Conservation (phyloP, 1,140 invertebrate species). For the Sipha flava region DNA sequence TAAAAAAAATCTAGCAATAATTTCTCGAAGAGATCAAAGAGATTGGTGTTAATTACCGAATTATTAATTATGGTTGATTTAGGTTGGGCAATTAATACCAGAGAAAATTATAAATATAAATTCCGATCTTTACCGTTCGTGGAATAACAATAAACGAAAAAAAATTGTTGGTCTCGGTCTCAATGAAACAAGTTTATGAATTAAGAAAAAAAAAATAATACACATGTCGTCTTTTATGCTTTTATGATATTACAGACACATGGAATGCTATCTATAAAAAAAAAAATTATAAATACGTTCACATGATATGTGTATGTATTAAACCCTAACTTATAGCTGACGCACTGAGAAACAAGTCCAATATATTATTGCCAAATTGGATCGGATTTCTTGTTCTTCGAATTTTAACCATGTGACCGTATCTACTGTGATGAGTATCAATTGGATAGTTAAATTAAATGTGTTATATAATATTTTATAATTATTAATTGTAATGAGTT, state of each 20-base stretch:
- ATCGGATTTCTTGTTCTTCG: not conserved
- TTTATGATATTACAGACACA: constrained; percentile 12
- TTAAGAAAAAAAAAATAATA: not conserved
- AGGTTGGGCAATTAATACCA: not conserved
- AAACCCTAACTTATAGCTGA: not conserved
- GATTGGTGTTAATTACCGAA: constrained; percentile 29
- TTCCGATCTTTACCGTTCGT: constrained; percentile 25
- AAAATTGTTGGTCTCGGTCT: not conserved
- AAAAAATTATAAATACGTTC: constrained; percentile 7
- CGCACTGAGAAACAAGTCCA: not conserved
- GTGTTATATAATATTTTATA: too few relatives aligned
- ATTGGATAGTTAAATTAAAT: too few relatives aligned
- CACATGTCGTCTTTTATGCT: not conserved
- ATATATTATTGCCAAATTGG: not conserved
- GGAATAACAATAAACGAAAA: constrained; percentile 2
- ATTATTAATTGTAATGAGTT: too few relatives aligned
- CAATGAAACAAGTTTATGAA: not conserved
- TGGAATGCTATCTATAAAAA: not conserved
- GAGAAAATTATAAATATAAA: not conserved
- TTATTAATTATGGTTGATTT: not conserved
- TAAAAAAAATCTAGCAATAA: not conserved
- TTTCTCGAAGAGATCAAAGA: constrained; percentile 1
- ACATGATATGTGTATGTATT: not conserved
- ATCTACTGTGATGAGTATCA: too few relatives aligned
- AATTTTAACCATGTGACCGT: too few relatives aligned